Evolutionary conservation across 2,113 vertebrate species (phyloP).

Genomic region (Burhinus bistriatus): DNA sequence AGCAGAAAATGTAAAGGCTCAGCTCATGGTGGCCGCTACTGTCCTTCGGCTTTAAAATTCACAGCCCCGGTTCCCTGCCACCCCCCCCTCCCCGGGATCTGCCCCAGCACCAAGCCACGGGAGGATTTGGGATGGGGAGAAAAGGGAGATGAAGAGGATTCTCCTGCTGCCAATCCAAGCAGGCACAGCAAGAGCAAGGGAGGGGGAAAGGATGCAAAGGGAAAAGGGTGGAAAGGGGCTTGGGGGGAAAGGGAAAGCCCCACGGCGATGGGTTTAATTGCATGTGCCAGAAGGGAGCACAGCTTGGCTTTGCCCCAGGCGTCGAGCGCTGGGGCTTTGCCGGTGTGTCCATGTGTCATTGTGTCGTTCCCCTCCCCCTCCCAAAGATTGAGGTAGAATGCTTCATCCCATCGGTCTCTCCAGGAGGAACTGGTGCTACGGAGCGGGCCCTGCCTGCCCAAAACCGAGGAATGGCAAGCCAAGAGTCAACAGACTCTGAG

Average conservation of each 20-base stretch:
- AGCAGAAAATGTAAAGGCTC: not conserved
- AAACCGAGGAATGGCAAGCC: not conserved
- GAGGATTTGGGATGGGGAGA: not conserved
- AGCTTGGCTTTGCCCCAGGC: not conserved
- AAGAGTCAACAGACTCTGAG: not conserved
- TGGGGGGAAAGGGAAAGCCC: not conserved
- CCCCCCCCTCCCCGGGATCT: fast-evolving
- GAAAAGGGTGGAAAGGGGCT: not conserved
- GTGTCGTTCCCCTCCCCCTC: too few species aligned
- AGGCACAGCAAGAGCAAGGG: not conserved
- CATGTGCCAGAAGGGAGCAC: not conserved
- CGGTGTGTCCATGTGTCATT: too few species aligned
- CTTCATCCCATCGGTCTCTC: not conserved
- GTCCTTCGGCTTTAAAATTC: not conserved
- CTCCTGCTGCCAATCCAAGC: not conserved
- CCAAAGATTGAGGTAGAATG: not conserved
- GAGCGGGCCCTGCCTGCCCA: not conserved
- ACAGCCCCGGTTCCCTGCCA: not conserved
- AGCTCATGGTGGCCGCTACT: fast-evolving
- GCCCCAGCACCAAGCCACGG: not conserved
- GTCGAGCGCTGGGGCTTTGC: not conserved
- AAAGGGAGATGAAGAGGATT: not conserved
- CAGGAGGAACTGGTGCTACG: not conserved
- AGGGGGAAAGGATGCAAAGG: not conserved
- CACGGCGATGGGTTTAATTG: not conserved